Evolutionary conservation across 1,140 invertebrate genomes (phyloP).

Genomic region (Sesamia nonagrioides): DNA sequence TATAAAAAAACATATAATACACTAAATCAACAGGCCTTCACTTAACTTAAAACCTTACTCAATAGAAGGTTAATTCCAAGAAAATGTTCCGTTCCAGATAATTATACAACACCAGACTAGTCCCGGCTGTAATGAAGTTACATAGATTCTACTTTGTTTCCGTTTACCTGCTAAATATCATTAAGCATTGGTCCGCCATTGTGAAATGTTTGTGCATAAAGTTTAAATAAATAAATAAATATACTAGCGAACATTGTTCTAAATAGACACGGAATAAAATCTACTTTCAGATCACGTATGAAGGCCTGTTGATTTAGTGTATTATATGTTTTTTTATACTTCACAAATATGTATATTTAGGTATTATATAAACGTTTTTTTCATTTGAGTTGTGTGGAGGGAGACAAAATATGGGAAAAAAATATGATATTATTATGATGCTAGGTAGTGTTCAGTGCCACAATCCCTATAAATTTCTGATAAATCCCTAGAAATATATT

Average conservation of each 20-base stretch:
- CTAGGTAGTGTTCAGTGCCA: not conserved
- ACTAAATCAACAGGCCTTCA: slow-evolving; percentile 36
- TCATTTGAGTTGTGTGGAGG: not conserved
- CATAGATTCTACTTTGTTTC: slow-evolving; percentile 7
- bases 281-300: not conserved
- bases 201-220: too few species aligned
- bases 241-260: slow-evolving; percentile 27
- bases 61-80: not conserved
- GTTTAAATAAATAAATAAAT: too few species aligned
- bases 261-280: not conserved
- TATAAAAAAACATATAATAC: slow-evolving; percentile 33
- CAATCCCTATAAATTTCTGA: not conserved
- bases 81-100: not conserved
- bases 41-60: not conserved
- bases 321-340: slow-evolving; percentile 27
- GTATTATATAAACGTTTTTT: slow-evolving; percentile 25
- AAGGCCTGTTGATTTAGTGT: slow-evolving; percentile 38
- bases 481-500: not conserved
- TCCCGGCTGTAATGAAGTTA: slow-evolving; percentile 1
- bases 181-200: too few species aligned
- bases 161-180: not conserved
- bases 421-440: not conserved
- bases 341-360: slow-evolving; percentile 11
- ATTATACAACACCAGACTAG: not conserved
- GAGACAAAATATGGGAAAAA: slow-evolving; percentile 1